Base-by-base conservation (phyloP, 1,140 invertebrate species). In the Trichonephila clavata region DNA sequence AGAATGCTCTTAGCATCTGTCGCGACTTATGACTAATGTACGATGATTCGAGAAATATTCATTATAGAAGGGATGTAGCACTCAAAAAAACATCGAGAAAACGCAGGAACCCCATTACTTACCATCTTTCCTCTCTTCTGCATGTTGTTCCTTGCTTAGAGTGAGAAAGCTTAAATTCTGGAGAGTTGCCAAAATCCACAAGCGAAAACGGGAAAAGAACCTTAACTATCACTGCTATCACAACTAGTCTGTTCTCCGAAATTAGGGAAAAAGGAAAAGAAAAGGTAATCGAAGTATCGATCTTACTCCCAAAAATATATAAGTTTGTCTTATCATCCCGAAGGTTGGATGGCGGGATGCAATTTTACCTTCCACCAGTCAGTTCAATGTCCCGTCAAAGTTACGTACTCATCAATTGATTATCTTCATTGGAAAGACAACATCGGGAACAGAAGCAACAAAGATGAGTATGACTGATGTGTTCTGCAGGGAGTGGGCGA, bases 211-310 rank as follows among this genome's bases (percentile, higher is more conserved):
- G n/a, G 24, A 83, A n/a, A n/a, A 83, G 24, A 7, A 43, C 21
- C 39, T 27, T 88, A 88, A 88, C 86, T 88, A 88, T 68, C 86
- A 88, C 59, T 24, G 63, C 86, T 50, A 86, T 86, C 84, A 24
- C 84, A 61, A 61, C 21, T 61, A 88, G 32, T 88, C 27, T 39
- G 24, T 63, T 27, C 18, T 60, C 57, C 21, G 57, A 60, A 60
- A 63, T 60, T 21, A 61, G 60, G 27, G 27, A n/a, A n/a, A n/a
- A n/a, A 27, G 86, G 86, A 68, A 88, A 24, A 24, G n/a, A 20
- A 8, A 24, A 27, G n/a, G 86, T 68, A 57, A 88, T 86, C 84
- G 86, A 68, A 71, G 27, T 88, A 88, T 88, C 63, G 86, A 88
- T 88, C 50, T 50, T 57, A 61, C 60, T 21, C 81, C 39, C 20